Conservation (phyloP, 2,113 vertebrate species). For the Equus przewalskii region DNA sequence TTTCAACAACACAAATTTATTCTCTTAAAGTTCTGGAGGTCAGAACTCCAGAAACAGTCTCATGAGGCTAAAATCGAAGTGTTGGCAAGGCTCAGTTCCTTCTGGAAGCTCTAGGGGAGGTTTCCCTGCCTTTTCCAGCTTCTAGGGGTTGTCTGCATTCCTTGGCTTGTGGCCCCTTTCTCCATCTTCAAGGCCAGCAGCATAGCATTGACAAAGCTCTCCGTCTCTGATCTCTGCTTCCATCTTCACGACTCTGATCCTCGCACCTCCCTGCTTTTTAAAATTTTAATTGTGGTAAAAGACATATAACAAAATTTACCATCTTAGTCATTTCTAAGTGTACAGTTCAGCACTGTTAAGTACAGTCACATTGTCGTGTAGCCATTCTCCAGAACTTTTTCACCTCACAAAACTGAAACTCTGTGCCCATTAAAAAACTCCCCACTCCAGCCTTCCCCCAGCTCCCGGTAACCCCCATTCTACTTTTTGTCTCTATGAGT, state of each 20-base stretch:
- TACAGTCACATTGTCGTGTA: background rate
- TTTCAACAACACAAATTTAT: background rate
- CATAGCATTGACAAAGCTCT: background rate
- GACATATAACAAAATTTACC: background rate
- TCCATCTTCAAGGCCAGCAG: background rate
- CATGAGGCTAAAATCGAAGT: background rate
- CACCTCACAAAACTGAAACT: slow-evolving; percentile 31
- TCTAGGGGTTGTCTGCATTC: background rate
- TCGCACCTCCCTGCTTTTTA: background rate
- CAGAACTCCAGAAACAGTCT: background rate
- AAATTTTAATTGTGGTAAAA: background rate
- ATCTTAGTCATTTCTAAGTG: background rate
- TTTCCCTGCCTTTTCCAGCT: background rate
- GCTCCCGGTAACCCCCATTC: background rate
- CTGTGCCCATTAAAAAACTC: background rate
- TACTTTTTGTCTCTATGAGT: background rate
- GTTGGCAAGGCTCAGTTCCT: background rate
- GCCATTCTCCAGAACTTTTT: background rate
- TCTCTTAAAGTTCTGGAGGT: background rate
- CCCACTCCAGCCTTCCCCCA: background rate
- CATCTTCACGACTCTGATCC: background rate
- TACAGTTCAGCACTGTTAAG: background rate
- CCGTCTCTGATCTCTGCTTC: background rate
- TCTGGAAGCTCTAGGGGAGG: background rate
- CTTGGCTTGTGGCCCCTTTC: background rate